These are phyloP conservation scores for Rhodeus uyekii DNA, from an alignment of 2,797 vertebrate species.

Conservation along the genomic window DNA sequence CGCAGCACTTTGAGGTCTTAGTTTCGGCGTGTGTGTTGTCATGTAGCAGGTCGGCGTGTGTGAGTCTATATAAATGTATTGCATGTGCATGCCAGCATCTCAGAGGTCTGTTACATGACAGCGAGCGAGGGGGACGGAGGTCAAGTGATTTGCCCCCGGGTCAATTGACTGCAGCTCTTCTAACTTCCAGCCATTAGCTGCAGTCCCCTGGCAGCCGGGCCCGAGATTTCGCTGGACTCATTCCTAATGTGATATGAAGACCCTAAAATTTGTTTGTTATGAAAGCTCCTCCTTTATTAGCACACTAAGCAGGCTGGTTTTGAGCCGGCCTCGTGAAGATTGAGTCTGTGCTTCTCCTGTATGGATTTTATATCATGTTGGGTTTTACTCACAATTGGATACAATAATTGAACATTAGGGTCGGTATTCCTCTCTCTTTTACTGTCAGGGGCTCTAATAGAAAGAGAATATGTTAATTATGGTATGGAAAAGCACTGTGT, in stretches of 20 bases:
- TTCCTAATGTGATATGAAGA: slow-evolving; percentile 70
- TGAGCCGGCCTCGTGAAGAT: slow-evolving; percentile 25
- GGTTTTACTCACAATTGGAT: slow-evolving; percentile 21
- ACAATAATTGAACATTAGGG: slow-evolving; percentile 20
- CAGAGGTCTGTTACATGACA: slow-evolving; percentile 53
- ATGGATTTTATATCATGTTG: slow-evolving; percentile 47
- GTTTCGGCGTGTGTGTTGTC: slow-evolving; percentile 2
- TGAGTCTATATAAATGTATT: slow-evolving; percentile 31
- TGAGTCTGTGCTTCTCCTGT: neutral
- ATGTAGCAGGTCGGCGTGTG: slow-evolving; percentile 3
- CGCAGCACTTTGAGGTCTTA: neutral
- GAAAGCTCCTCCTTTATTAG: slow-evolving; percentile 52
- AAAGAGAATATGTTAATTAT: neutral
- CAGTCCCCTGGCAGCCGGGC: slow-evolving; percentile 52
- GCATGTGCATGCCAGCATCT: slow-evolving; percentile 56
- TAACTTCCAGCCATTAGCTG: slow-evolving; percentile 64
- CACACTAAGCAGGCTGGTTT: slow-evolving; percentile 28
- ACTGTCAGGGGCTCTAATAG: neutral
- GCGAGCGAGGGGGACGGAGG: slow-evolving; percentile 63
- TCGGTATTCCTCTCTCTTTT: neutral
- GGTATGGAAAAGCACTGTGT: neutral
- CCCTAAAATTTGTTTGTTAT: slow-evolving; percentile 71
- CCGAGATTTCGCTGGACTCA: slow-evolving; percentile 57
- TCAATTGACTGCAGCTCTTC: slow-evolving; percentile 76
- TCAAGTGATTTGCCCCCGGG: slow-evolving; percentile 79